A percentile compares a stretch with the other conserved stretches of the same genome.
Evolutionary conservation across 2,888 invertebrate genomes (phyloP).

Genomic region (Ryuthela nishihirai): DNA sequence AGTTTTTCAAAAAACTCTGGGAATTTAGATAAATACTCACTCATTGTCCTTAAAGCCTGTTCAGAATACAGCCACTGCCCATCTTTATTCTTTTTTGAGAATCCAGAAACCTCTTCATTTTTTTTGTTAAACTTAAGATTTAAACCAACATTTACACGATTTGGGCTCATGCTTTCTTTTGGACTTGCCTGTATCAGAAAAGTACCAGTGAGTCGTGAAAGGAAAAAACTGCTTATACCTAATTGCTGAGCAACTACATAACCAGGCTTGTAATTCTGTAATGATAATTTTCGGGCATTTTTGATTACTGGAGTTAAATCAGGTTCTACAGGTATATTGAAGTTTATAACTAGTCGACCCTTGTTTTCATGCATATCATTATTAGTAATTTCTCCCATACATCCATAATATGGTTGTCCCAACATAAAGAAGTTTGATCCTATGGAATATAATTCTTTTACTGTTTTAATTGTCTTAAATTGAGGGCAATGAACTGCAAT

Average conservation of each 20-base stretch:
- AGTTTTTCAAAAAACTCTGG: constrained; percentile 69
- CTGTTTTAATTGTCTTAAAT: not conserved
- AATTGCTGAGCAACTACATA: constrained; percentile 50
- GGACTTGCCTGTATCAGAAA: constrained; percentile 59
- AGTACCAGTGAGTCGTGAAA: constrained; percentile 83
- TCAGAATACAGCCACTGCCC: constrained; percentile 73
- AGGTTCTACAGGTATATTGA: constrained; percentile 58
- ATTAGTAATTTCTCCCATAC: constrained; percentile 64
- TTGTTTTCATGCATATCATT: constrained; percentile 45
- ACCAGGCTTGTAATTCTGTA: constrained; percentile 47
- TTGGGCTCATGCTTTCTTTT: constrained; percentile 42
- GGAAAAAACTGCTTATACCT: constrained; percentile 62
- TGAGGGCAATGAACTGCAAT: constrained; percentile 10
- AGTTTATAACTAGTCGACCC: constrained; percentile 60
- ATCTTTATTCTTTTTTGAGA: constrained; percentile 47
- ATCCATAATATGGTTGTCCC: constrained; percentile 74
- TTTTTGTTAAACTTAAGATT: constrained; percentile 84
- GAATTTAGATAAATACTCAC: constrained; percentile 64
- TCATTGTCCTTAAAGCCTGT: constrained; percentile 66
- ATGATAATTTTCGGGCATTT: constrained; percentile 17
- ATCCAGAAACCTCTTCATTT: constrained; percentile 60
- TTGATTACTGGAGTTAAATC: constrained; percentile 46
- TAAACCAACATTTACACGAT: constrained; percentile 73
- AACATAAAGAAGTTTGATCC: constrained; percentile 69
- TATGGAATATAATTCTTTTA: constrained; percentile 46